Conservation (phyloP, 2,113 vertebrate genomes). For the Xenopus borealis region DNA sequence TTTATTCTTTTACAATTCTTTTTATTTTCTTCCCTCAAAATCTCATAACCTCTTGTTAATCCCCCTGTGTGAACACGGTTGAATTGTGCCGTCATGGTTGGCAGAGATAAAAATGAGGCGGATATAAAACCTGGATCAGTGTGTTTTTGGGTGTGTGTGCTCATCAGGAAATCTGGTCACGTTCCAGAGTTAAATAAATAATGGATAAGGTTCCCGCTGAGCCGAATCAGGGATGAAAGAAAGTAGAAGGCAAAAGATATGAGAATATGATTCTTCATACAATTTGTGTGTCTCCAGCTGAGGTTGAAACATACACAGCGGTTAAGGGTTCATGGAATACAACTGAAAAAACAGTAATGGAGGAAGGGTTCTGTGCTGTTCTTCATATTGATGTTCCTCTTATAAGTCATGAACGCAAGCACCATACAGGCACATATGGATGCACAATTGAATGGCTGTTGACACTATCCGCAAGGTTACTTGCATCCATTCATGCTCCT, state of each 20-base stretch:
- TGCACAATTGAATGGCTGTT: no score
- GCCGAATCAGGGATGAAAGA: conserved; percentile 18
- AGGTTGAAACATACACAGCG: background rate
- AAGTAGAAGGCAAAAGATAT: conserved; percentile 15
- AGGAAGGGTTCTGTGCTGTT: no score
- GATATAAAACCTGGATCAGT: background rate
- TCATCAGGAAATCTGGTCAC: conserved; percentile 16
- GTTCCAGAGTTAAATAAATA: conserved; percentile 27
- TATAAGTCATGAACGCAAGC: no score
- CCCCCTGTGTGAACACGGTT: conserved; percentile 9
- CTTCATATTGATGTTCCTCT: no score
- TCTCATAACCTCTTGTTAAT: conserved; percentile 8
- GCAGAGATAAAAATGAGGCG: background rate
- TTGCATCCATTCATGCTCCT: no score
- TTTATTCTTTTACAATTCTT: no score
- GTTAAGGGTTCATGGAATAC: no score
- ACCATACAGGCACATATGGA: no score
- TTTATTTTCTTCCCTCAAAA: background rate
- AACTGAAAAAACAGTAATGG: background rate
- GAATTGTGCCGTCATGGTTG: conserved; percentile 1
- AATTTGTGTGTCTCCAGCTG: conserved; percentile 16
- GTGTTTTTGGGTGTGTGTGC: conserved; percentile 12
- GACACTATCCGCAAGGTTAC: no score
- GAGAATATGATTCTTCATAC: conserved; percentile 18
- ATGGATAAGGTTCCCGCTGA: conserved; percentile 22